phyloP scores from a whole-genome alignment of 2,113 vertebrate species.

The Rhineura floridana region DNA sequence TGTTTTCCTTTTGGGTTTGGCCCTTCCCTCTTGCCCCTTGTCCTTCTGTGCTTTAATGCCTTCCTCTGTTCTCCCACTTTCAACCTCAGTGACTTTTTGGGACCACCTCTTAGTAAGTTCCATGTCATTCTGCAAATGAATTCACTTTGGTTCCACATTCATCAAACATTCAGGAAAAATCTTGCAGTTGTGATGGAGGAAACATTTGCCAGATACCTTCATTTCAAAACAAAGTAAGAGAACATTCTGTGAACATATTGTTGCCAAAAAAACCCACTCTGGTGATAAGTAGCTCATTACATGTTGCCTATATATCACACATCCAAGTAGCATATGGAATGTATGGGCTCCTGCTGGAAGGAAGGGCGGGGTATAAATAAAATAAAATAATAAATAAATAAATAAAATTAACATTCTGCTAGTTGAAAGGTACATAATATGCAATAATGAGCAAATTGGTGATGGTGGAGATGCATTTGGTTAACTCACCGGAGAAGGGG shows the following conservation, averaged over 20 bases:
- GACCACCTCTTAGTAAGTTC: background rate
- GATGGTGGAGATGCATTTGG: background rate
- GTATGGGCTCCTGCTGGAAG: too few species aligned
- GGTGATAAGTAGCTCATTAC: background rate
- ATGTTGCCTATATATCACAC: background rate
- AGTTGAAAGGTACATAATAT: background rate
- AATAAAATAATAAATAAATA: too few species aligned
- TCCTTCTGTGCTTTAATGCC: background rate
- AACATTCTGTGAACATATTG: background rate
- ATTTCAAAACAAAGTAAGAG: conserved; percentile 3
- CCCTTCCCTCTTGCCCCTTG: background rate
- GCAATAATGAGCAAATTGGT: background rate
- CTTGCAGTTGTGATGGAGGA: background rate
- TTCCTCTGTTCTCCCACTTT: background rate
- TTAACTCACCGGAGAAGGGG: background rate
- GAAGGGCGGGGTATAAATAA: too few species aligned
- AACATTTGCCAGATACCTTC: background rate
- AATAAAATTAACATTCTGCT: background rate
- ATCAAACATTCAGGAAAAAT: background rate
- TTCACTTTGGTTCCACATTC: background rate
- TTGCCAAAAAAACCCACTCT: conserved; percentile 30
- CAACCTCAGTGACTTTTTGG: background rate
- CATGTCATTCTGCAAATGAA: background rate
- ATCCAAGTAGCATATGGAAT: conserved; percentile 7
- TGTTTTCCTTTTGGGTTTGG: too few species aligned